Conservation (phyloP, 1,140 invertebrate species). For the Rhopalosiphum maidis region DNA sequence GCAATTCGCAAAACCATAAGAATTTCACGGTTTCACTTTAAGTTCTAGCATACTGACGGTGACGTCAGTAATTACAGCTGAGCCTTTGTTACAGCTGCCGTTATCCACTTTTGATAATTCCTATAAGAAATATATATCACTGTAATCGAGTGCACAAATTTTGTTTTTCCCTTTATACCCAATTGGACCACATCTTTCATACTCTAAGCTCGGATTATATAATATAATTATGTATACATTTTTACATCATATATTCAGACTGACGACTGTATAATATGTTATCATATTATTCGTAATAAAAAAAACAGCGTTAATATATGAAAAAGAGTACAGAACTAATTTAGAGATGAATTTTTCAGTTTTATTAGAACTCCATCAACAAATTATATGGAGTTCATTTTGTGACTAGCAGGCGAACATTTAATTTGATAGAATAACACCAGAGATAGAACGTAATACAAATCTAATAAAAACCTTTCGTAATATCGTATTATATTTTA, state of each 20-base stretch:
- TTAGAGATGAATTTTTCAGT: background rate
- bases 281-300: background rate
- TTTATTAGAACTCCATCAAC: background rate
- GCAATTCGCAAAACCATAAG: too few relatives aligned
- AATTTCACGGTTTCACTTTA: too few relatives aligned
- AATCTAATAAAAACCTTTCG: slow-evolving; percentile 2
- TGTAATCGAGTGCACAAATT: too few relatives aligned
- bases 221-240: too few relatives aligned
- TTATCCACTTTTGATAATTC: too few relatives aligned
- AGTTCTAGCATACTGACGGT: too few relatives aligned
- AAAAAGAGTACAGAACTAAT: background rate
- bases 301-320: background rate
- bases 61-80: too few relatives aligned
- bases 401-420: background rate
- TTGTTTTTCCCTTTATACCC: too few relatives aligned
- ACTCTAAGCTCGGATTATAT: too few relatives aligned
- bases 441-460: background rate
- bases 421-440: background rate
- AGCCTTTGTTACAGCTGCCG: too few relatives aligned
- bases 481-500: background rate
- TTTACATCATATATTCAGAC: background rate
- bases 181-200: too few relatives aligned
- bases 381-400: background rate
- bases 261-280: background rate
- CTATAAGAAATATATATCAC: too few relatives aligned